phyloP scores from a whole-genome alignment of 1,140 invertebrate genomes.

The Steinernema khuongi region DNA sequence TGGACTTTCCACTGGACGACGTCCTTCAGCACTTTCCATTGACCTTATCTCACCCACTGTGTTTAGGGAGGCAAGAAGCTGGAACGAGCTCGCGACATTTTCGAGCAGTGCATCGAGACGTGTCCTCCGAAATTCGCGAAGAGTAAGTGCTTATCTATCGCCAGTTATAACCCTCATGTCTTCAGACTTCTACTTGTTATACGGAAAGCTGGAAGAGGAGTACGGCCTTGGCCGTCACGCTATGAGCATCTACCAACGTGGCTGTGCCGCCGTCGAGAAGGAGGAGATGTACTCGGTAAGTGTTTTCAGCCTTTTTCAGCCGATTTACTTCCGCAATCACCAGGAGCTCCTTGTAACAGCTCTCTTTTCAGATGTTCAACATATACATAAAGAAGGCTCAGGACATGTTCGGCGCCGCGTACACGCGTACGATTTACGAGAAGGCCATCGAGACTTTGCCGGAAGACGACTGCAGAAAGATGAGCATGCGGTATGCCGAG shows the following conservation, averaged over 20 bases:
- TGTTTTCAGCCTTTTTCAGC: no score
- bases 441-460: constrained; percentile 89
- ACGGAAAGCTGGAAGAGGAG: constrained; percentile 96
- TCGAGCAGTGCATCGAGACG: constrained; percentile 94
- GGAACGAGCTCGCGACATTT: constrained; percentile 90
- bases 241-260: constrained; percentile 94
- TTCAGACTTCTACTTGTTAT: constrained; percentile 81
- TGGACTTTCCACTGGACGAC: no score
- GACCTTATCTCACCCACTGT: neutral
- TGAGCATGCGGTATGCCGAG: constrained; percentile 92
- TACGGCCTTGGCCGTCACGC: constrained; percentile 92
- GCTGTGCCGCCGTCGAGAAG: constrained; percentile 79
- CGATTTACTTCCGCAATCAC: no score
- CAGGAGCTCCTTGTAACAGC: neutral
- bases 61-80: constrained; percentile 78
- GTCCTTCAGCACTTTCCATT: no score
- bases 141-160: constrained; percentile 61
- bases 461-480: constrained; percentile 84
- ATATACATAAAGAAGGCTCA: constrained; percentile 97
- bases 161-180: constrained; percentile 25
- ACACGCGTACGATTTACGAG: constrained; percentile 93
- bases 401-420: constrained; percentile 91
- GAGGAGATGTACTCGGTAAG: constrained; percentile 83
- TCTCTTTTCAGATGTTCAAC: constrained; percentile 76
- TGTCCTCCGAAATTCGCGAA: constrained; percentile 92